Evolutionary conservation across 2,113 vertebrate species (phyloP), one percentile per base, ranked within the genome.

Genomic region (Miniopterus natalensis): DNA sequence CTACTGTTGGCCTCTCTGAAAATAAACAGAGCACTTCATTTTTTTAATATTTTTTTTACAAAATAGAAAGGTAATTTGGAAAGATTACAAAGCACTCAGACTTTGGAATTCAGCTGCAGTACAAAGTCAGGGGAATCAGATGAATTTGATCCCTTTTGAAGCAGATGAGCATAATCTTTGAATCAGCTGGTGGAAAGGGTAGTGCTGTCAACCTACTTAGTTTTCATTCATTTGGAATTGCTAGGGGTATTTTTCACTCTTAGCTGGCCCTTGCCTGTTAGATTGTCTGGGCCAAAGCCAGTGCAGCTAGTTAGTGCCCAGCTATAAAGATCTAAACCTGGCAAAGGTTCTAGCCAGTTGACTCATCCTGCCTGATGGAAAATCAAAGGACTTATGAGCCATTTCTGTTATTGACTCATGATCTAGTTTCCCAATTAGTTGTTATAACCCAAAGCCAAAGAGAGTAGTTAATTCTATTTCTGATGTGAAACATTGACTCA

Each of bases 341-440:
- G 29, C 66, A 92, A 84, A 74, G 1, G 8, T 47, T 57, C 70
- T 42, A 92, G 13, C 18, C 36, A 78, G 71, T 45, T 73, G 68
- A 92, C 49, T 87, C 70, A 73, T 40, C 1, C 3, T 73, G 17
- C 25, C 45, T 66, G 31, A 55, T 77, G 53, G 61, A 85, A 57
- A 88, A 89, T 29, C 21, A 36, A 77, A 70, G 17, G 9, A 53
- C 71, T 88, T 36, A 45, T 0, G 18, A 87, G 5, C 57, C 63
- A 18, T 83, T 94, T n/a, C 42, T 87, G 6, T 78, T 61, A 40
- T 5, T 77, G 47, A 87, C 45, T 68, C 68, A 73, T 51, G 21
- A 70, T 77, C 7, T 36, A 74, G 78, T 74, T 95, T 91, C 59
- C 84, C 45, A 95, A 71, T 84, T 86, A 71, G 59, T 42, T 61